phyloP scores from a whole-genome alignment of 2,888 invertebrate species.

The Masnerella sp. region DNA sequence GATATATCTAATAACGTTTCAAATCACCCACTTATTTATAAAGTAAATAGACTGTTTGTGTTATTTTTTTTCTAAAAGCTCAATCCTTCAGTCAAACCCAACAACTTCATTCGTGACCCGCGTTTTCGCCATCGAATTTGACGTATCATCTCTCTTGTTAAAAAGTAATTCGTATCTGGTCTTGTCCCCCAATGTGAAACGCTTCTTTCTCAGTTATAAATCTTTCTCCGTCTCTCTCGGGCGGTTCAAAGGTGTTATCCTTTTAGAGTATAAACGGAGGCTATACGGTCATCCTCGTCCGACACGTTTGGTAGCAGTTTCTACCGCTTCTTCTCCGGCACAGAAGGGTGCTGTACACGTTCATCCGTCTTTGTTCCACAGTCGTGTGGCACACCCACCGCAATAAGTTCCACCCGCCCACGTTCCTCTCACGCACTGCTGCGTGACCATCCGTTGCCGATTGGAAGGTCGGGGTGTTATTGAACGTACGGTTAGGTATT shows the following conservation, averaged over 20 bases:
- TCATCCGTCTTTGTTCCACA: slow-evolving; percentile 56
- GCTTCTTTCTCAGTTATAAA: slow-evolving; percentile 4
- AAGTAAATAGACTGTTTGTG: too few species aligned
- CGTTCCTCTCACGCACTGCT: slow-evolving; percentile 68
- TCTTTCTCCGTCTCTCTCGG: slow-evolving; percentile 5
- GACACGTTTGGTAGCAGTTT: slow-evolving; percentile 21
- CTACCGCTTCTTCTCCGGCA: slow-evolving; percentile 32
- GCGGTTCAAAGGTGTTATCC: neutral
- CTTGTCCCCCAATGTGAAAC: slow-evolving; percentile 5
- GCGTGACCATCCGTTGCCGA: slow-evolving; percentile 70
- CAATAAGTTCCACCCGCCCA: slow-evolving; percentile 72
- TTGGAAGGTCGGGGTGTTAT: slow-evolving; percentile 67
- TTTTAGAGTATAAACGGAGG: slow-evolving; percentile 1
- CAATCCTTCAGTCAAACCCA: slow-evolving; percentile 12
- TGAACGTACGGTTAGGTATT: slow-evolving; percentile 54
- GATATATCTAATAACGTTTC: too few species aligned
- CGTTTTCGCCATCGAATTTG: slow-evolving; percentile 23
- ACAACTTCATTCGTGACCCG: slow-evolving; percentile 20
- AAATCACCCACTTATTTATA: too few species aligned
- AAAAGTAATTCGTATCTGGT: slow-evolving; percentile 29
- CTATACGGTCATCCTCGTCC: slow-evolving; percentile 20
- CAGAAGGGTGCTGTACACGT: slow-evolving; percentile 27
- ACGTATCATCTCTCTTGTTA: slow-evolving; percentile 37
- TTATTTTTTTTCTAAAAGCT: neutral
- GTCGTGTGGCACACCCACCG: slow-evolving; percentile 65